phyloP scores from a whole-genome alignment of 2,888 invertebrate genomes.

The Xylocampa areola region DNA sequence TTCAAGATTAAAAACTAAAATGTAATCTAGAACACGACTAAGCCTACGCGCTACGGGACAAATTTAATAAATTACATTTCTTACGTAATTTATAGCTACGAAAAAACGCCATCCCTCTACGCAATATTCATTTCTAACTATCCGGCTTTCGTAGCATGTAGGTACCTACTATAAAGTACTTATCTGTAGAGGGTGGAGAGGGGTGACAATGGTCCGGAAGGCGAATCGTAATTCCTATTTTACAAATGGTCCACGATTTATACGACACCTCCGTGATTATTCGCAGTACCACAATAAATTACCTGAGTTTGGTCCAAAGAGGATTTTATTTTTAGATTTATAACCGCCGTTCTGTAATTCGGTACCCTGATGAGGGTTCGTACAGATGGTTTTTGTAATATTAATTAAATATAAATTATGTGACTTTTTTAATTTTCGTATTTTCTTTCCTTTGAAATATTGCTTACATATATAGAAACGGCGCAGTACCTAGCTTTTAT shows the following conservation, averaged over 20 bases:
- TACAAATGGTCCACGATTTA: slow-evolving; percentile 89
- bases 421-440: slow-evolving; percentile 10
- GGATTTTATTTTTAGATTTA: slow-evolving; percentile 87
- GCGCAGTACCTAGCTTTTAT: too few relatives aligned
- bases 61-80: too few relatives aligned
- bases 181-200: slow-evolving; percentile 55
- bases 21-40: too few relatives aligned
- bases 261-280: slow-evolving; percentile 88
- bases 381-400: slow-evolving; percentile 52
- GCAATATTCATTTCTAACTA: slow-evolving; percentile 32
- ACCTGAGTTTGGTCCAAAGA: slow-evolving; percentile 79
- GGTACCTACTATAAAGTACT: slow-evolving; percentile 43
- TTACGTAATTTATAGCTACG: not conserved
- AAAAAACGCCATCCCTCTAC: not conserved
- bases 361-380: slow-evolving; percentile 57
- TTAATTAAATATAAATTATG: slow-evolving; percentile 57
- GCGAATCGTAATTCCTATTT: slow-evolving; percentile 87
- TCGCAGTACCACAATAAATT: slow-evolving; percentile 86
- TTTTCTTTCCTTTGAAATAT: slow-evolving; percentile 10
- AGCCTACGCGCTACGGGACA: too few relatives aligned
- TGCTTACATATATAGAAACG: too few relatives aligned
- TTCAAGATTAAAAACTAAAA: too few relatives aligned
- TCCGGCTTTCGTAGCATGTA: slow-evolving; percentile 41
- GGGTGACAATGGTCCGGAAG: slow-evolving; percentile 78
- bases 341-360: slow-evolving; percentile 81